Base-by-base conservation (phyloP, 2,797 vertebrate species). In the Rachycentron canadum region DNA sequence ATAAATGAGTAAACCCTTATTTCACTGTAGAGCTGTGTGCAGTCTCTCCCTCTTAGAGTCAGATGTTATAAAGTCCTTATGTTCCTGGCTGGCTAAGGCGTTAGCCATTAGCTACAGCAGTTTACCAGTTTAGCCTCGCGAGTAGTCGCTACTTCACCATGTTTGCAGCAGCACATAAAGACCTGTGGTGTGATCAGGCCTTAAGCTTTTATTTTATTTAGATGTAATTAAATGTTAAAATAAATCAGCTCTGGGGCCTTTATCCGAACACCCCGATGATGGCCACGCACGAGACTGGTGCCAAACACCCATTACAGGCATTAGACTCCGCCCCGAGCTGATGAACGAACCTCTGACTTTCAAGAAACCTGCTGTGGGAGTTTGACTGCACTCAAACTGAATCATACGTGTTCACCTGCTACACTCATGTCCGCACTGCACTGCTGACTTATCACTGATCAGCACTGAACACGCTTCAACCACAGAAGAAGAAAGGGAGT, bases 261-360 rank as follows among this genome's bases (percentile, higher is more conserved):
- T 3, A 72, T 50, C 5, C 17, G 55, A 25, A 30, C 34, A 11
- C 19, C 21, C 19, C 9, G 11, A 12, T 8, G n/a, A 32, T 23
- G 45, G 13, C 47, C 13, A 21, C 38, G 23, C n/a, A n/a, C n/a
- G n/a, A n/a, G n/a, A n/a, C n/a, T n/a, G n/a, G n/a, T 28, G 21
- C 38, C 19, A 32, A 56, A 47, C 19, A 55, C 56, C n/a, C n/a
- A 59, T 25, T 4, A 21, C 16, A 7, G 21, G 21, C 3, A 49
- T 68, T 60, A n/a, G n/a, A n/a, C n/a, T n/a, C n/a, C n/a, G n/a
- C n/a, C n/a, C 36, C 17, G 21, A 76, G 50, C 67, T 43, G 28
- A 82, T 76, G 62, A 49, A 72, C 69, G 58, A 49, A 73, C 69
- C 57, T 60, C 32, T 36, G 58, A 47, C 59, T 82, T 34, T 26